Evolutionary conservation across 2,888 invertebrate species (phyloP), one percentile per base, ranked within the genome.

Genomic region (Melolontha melolontha): DNA sequence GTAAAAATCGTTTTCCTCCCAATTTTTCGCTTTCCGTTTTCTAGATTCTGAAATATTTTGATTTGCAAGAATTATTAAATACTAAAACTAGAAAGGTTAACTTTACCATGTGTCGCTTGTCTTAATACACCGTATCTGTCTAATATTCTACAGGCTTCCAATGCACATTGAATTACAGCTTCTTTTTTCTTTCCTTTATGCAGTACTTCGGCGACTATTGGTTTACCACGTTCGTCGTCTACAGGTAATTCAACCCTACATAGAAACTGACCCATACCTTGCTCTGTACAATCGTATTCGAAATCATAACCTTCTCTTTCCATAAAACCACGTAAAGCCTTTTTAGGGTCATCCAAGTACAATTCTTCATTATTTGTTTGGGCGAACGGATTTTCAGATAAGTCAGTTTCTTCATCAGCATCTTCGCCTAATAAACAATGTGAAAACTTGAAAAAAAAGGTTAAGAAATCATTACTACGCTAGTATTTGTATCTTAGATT

Each of bases 181-280:
- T 98, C 98, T 79, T 96, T 97, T 81, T 97, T 98, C 84, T 96
- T 96, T 0, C 96, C 97, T 70, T 92, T 91, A 66, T 96, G 94
- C 0, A 92, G 85, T 0, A 93, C 93, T 82, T 97, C 96, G 0
- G 96, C 97, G 8, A 91, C 83, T 12, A 96, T 86, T 0, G 92
- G 87, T n/a, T 89, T 86, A 0, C 95, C 95, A 64, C 87, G 86
- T 0, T 90, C 86, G 75, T 91, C 90, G 76, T 96, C 95, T 11
- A 97, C 84, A 0, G 97, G 97, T 8, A 97, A 81, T 77, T 90
- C 89, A 0, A 91, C 89, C 69, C 95, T 89, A 83, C 98, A 98
- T 0, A 92, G 84, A 80, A 93, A 96, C 79, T 95, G 94, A 0
- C 95, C 96, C 16, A 89, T 87, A 0, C 94, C 93, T 74, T 92